phyloP scores from a whole-genome alignment of 2,888 invertebrate species.

The Diaprepes abbreviatus region DNA sequence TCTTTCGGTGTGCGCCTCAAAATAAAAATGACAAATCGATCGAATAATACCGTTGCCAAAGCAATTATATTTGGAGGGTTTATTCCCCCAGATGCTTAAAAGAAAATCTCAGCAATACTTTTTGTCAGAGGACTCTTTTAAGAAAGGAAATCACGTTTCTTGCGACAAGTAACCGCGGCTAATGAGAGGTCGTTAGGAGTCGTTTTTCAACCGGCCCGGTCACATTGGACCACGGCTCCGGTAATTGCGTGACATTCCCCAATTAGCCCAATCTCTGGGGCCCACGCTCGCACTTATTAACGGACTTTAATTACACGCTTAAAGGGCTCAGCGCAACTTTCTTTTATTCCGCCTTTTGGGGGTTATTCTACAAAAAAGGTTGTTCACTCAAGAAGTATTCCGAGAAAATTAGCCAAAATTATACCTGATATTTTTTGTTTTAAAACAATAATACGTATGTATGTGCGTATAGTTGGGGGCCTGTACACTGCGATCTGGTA shows the following conservation, averaged over 20 bases:
- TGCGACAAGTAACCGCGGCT: conserved; percentile 49
- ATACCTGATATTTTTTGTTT: too few relatives aligned
- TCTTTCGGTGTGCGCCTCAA: not conserved
- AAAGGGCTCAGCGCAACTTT: conserved; percentile 46
- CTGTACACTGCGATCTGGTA: too few relatives aligned
- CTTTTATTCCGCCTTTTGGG: conserved; percentile 30
- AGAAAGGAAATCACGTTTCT: conserved; percentile 48
- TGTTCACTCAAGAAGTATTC: too few relatives aligned
- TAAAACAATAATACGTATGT: too few relatives aligned
- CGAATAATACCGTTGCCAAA: not conserved
- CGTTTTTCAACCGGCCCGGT: conserved; percentile 48
- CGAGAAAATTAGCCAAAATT: too few relatives aligned
- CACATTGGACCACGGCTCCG: conserved; percentile 45
- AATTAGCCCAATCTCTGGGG: conserved; percentile 62
- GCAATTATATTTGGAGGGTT: conserved; percentile 7
- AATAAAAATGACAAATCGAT: conserved; percentile 4
- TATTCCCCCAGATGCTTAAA: conserved; percentile 10
- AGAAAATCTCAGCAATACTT: conserved; percentile 41
- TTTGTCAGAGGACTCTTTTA: conserved; percentile 40
- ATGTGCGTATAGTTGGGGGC: too few relatives aligned
- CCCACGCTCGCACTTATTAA: conserved; percentile 62
- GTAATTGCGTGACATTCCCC: conserved; percentile 62
- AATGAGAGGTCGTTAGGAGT: conserved; percentile 49
- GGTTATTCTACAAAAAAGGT: conserved; percentile 1
- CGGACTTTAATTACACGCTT: conserved; percentile 58